Conservation (phyloP, 2,797 vertebrate species). For the Threskiornis aethiopicus region DNA sequence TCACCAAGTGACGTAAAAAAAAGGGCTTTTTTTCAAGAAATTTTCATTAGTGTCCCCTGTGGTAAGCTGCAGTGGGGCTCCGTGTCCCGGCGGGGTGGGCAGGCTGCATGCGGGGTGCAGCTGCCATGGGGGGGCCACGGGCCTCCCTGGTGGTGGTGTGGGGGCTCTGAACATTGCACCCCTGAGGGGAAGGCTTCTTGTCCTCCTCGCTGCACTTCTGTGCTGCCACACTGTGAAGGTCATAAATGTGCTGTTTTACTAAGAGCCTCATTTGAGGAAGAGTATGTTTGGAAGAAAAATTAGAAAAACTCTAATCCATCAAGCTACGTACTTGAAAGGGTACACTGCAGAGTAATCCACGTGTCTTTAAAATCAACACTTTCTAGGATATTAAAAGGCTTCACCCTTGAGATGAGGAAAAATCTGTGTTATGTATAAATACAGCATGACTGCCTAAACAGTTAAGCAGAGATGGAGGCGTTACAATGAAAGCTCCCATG, state of each 20-base stretch:
- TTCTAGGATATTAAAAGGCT: not conserved
- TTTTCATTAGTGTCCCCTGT: not conserved
- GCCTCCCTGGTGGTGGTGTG: too few species aligned
- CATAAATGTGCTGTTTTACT: not conserved
- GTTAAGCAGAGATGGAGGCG: not conserved
- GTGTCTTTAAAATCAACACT: not conserved
- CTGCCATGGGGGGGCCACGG: rapidly evolving
- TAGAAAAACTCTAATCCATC: not conserved
- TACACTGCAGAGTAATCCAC: not conserved
- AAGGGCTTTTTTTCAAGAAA: not conserved
- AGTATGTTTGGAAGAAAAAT: not conserved
- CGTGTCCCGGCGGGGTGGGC: rapidly evolving
- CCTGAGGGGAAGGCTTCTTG: not conserved
- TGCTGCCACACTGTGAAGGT: not conserved
- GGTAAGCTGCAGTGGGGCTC: not conserved
- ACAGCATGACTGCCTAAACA: not conserved
- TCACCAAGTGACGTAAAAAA: not conserved
- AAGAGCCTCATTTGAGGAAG: rapidly evolving
- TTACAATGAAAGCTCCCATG: not conserved
- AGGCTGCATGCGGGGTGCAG: rapidly evolving
- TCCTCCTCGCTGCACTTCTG: not conserved
- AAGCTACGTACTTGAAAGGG: not conserved
- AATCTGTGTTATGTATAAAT: not conserved
- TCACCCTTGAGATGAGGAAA: not conserved
- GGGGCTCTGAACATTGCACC: not conserved